Conservation (phyloP, 64 coral and sea anemone species). For the Porites lutea region DNA sequence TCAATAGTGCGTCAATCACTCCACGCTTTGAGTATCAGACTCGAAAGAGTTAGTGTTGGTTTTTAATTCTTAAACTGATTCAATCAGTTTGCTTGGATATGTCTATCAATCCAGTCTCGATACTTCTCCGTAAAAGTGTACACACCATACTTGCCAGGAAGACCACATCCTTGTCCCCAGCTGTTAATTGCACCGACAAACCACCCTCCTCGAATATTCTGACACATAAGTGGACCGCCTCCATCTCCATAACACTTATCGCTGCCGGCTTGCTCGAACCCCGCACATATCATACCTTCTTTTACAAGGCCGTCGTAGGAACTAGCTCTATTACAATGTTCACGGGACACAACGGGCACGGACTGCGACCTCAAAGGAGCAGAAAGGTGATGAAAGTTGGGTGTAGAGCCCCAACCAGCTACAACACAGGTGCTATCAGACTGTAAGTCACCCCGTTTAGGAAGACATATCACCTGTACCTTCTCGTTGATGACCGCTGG, state of each 20-base stretch:
- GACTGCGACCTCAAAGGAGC: slow-evolving; percentile 38
- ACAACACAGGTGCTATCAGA: slow-evolving; percentile 35
- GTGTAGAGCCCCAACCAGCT: slow-evolving; percentile 60
- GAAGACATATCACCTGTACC: slow-evolving; percentile 58
- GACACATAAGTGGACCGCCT: slow-evolving; percentile 81
- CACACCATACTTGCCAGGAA: slow-evolving; percentile 68
- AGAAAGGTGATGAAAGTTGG: slow-evolving; percentile 14
- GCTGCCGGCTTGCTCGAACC: slow-evolving; percentile 9
- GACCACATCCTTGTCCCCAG: slow-evolving; percentile 66
- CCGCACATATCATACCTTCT: slow-evolving; percentile 78
- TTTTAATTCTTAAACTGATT: background rate
- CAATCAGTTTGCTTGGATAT: slow-evolving; percentile 28
- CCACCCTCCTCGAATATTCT: slow-evolving; percentile 45
- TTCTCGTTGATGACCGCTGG: slow-evolving; percentile 50
- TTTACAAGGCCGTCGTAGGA: slow-evolving; percentile 51
- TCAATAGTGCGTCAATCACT: background rate
- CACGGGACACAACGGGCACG: slow-evolving; percentile 58
- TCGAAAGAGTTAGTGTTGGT: background rate
- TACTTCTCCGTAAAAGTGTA: slow-evolving; percentile 54
- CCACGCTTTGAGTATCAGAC: background rate
- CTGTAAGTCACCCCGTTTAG: slow-evolving; percentile 16
- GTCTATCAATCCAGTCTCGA: slow-evolving; percentile 60
- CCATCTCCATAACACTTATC: slow-evolving; percentile 83
- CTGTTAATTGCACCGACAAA: slow-evolving; percentile 64
- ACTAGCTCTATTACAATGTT: slow-evolving; percentile 52